These are phyloP conservation scores for Lycocerus yunnanus DNA, from an alignment of 2,888 invertebrate species.

Conservation along the genomic window DNA sequence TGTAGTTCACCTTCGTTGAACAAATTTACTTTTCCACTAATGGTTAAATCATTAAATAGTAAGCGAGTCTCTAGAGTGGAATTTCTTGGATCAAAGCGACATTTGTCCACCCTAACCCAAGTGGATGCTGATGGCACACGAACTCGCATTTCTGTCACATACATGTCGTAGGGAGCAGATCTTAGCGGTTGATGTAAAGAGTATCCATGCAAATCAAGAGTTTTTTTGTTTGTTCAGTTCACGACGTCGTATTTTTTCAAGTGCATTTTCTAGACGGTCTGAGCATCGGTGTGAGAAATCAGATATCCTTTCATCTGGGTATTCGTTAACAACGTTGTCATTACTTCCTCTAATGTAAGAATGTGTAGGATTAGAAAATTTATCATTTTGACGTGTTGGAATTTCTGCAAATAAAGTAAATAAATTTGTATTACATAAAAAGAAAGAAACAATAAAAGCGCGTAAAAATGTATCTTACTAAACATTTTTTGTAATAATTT, in stretches of 20 bases:
- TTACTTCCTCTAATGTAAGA: conserved; percentile 46
- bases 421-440: not conserved
- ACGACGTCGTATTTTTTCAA: conserved; percentile 66
- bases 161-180: conserved; percentile 69
- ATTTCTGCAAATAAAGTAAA: conserved; percentile 35
- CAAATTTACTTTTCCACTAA: conserved; percentile 76
- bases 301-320: conserved; percentile 44
- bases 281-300: conserved; percentile 60
- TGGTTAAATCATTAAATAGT: conserved; percentile 78
- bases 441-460: not conserved
- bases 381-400: conserved; percentile 51
- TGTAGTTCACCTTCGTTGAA: conserved; percentile 55
- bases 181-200: conserved; percentile 67
- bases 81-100: conserved; percentile 75
- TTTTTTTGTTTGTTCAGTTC: conserved; percentile 60
- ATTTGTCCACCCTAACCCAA: conserved; percentile 75
- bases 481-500: too few species aligned
- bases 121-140: conserved; percentile 67
- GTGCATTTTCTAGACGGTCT: conserved; percentile 67
- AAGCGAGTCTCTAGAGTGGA: conserved; percentile 77
- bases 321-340: conserved; percentile 40
- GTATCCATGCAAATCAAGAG: conserved; percentile 65
- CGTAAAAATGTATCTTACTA: too few species aligned
- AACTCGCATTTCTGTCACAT: conserved; percentile 71
- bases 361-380: conserved; percentile 49